Base-by-base conservation (phyloP, 2,797 vertebrate genomes). In the Sebastes kiyomatsui region DNA sequence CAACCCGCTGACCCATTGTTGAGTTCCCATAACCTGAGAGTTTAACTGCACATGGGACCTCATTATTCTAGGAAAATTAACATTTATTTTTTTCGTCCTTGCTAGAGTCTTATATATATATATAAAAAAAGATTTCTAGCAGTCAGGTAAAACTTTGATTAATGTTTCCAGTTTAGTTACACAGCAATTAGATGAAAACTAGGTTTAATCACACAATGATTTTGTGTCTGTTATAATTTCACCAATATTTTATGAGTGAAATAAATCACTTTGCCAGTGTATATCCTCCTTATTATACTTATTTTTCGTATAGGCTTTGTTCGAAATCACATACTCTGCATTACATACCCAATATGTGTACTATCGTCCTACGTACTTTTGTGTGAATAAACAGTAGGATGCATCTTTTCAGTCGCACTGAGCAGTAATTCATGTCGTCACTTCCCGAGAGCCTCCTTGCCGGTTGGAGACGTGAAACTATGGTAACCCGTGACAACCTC, bases 1-100 rank as follows among this genome's bases (percentile, higher is more conserved):
- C 75, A 87, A 77, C 69, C 72, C 67, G 8, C 54, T 87, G 76
- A 90, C 75, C 83, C 71, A 42, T 4, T 71, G 28, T 72, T 79
- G 67, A 61, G 38, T 77, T 89, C 71, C 70, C 72, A 86, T 58
- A 70, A 59, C 52, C 56, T 67, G 14, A 72, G 71, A 80, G 71
- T 79, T 84, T 58, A 65, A 73, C 35, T 64, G 55, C 32, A 55
- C 35, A 52, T 46, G 65, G 38, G 23, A 25, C 22, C 18, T 79
- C 38, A 35, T 77, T 86, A 46, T 52, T 70, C 16, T 2, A 12
- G 7, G 67, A 10, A 42, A 55, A 5, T 30, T 2, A 14, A 1
- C 5, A 6, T 60, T 16, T 28, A 7, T 32, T 46, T 33, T 6
- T 10, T 54, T 55, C 8, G 5, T 35, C 2, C 38, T 71, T 12